These are phyloP conservation scores for Cephalopachus bancanus DNA, from an alignment of 2,797 vertebrate species.

Conservation along the genomic window DNA sequence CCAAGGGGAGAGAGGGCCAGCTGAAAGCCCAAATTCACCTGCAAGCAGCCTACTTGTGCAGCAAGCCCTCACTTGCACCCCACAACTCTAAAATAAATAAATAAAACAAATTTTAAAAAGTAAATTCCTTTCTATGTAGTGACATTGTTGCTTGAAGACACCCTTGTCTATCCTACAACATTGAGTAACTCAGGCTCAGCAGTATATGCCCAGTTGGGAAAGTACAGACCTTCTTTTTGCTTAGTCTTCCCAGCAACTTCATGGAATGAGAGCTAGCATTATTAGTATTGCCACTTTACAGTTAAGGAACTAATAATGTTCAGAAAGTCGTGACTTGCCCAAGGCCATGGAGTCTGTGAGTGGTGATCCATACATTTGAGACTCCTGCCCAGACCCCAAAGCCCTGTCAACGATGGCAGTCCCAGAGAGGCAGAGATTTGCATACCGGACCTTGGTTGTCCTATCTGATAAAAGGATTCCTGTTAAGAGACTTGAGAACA, in stretches of 20 bases:
- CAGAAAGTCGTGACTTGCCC: neutral
- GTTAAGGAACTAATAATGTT: neutral
- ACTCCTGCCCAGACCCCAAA: neutral
- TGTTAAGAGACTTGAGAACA: neutral
- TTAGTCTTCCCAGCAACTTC: neutral
- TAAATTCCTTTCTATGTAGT: too few species aligned
- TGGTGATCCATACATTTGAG: neutral
- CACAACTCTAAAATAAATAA: too few species aligned
- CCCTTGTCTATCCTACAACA: neutral
- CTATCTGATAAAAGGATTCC: neutral
- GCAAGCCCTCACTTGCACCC: too few species aligned
- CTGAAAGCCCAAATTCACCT: too few species aligned
- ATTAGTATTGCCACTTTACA: neutral
- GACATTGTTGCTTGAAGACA: neutral
- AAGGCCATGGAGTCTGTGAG: neutral
- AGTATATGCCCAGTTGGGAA: neutral
- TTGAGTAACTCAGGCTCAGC: neutral
- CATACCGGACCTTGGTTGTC: neutral
- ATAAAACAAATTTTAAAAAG: too few species aligned
- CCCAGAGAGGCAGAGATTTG: neutral
- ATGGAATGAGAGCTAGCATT: neutral
- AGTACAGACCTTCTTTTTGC: neutral
- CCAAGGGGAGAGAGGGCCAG: too few species aligned
- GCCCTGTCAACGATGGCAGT: neutral
- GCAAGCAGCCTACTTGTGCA: too few species aligned